Evolutionary conservation across 2,888 invertebrate species (phyloP), one percentile per base, ranked within the genome.

Genomic region (Cephus sareptanus): DNA sequence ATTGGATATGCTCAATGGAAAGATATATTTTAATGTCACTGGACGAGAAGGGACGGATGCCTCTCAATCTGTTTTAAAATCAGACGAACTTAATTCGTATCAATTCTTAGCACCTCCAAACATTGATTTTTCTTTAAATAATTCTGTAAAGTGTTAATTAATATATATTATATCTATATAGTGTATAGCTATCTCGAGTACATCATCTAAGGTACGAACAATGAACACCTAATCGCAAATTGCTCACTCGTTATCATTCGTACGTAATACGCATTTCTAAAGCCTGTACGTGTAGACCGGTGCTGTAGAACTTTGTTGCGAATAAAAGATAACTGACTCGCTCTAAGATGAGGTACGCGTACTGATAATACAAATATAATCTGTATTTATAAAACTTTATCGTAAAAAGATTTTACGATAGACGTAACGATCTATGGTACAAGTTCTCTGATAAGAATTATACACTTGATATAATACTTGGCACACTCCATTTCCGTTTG

Each of bases 1-100:
- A 30, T 74, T 74, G 74, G 74, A 74, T 74, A 74, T 74, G 74
- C 74, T 34, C 34, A 71, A 34, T 71, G 74, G 74, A 74, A 74
- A 74, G 74, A 35, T 74, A 35, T 34, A 34, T n/a, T 23, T 30
- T n/a, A 74, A 37, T 34, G 34, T 34, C 30, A 30, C 23, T 37
- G 35, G 74, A 74, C 74, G 74, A 74, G 74, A 74, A 74, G 74
- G 74, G 74, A 74, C 74, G 74, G 74, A 74, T 74, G 74, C 74
- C 74, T 74, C 71, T 71, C 71, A 71, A 71, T 71, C 31, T 33
- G 31, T 71, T 71, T 1, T 34, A 23, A 71, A 71, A 34, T 71
- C 71, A 71, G 71, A 71, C 71, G 71, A 71, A 71, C 71, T 71
- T 71, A 71, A 71, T 71, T 71, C 56, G 56, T 71, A 33, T 34